phyloP scores from a whole-genome alignment of 2,888 invertebrate genomes.

The Caenorhabditis sp. region DNA sequence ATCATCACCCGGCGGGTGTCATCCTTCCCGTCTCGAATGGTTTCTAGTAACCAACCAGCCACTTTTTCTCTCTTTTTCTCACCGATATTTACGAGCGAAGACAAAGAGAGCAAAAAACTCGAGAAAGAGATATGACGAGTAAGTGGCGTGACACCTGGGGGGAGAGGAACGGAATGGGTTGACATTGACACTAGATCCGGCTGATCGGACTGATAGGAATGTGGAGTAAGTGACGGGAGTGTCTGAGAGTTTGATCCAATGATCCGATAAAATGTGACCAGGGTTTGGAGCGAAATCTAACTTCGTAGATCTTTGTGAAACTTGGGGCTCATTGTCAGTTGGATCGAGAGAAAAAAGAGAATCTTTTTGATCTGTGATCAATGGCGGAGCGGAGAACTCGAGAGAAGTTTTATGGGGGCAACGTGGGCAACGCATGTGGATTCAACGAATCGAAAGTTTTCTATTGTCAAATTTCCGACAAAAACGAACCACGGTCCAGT shows the following conservation, averaged over 20 bases:
- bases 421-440: no score
- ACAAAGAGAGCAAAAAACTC: slow-evolving; percentile 16
- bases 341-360: background rate
- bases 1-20: background rate
- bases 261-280: no score
- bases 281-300: no score
- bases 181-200: background rate
- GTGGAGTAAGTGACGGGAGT: background rate
- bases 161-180: no score
- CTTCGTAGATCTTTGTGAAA: no score
- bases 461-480: no score
- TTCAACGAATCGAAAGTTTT: no score
- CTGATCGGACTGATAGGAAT: background rate
- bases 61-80: background rate
- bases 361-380: slow-evolving; percentile 2
- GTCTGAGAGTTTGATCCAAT: no score
- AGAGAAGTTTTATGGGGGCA: no score
- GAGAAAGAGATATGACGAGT: slow-evolving; percentile 22
- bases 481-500: background rate
- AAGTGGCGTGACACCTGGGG: slow-evolving; percentile 14
- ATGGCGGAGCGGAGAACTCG: background rate
- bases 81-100: slow-evolving; percentile 4
- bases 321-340: no score
- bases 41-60: slow-evolving; percentile 1
- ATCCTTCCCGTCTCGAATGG: background rate